Conservation (phyloP, 1,140 invertebrate genomes). For the Trachelipus rathkii region DNA sequence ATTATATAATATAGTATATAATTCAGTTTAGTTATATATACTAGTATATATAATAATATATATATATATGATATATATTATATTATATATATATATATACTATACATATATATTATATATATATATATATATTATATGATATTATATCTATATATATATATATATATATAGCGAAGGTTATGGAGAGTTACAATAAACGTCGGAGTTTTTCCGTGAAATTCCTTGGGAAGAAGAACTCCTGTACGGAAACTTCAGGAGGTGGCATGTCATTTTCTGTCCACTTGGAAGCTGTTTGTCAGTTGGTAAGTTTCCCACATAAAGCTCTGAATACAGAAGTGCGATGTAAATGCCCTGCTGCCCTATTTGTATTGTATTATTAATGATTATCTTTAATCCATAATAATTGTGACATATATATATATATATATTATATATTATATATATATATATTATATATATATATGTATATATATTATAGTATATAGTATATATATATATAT, state of each 20-base stretch:
- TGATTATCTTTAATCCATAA: too few species aligned
- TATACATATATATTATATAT: constrained; percentile 7
- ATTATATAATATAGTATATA: too few species aligned
- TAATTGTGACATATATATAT: too few species aligned
- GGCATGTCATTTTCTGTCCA: constrained; percentile 52
- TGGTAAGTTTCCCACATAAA: constrained; percentile 44
- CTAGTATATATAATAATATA: not conserved
- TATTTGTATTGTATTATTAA: too few species aligned
- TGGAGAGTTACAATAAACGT: too few species aligned
- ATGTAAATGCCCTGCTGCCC: too few species aligned
- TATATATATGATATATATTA: constrained; percentile 15
- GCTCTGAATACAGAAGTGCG: too few species aligned
- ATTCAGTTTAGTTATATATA: too few species aligned
- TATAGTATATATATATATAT: too few species aligned
- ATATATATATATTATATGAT: constrained; percentile 8
- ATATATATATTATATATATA: too few species aligned
- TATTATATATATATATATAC: constrained; percentile 1
- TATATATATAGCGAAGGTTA: not conserved
- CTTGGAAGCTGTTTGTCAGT: constrained; percentile 46
- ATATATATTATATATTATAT: too few species aligned
- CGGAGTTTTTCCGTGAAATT: constrained; percentile 18
- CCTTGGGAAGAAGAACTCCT: constrained; percentile 51
- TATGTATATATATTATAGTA: too few species aligned
- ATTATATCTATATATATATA: not conserved
- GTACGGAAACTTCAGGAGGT: constrained; percentile 50